These are phyloP conservation scores for Fistularia commersonii DNA, from an alignment of 2,797 vertebrate species.

Conservation along the genomic window DNA sequence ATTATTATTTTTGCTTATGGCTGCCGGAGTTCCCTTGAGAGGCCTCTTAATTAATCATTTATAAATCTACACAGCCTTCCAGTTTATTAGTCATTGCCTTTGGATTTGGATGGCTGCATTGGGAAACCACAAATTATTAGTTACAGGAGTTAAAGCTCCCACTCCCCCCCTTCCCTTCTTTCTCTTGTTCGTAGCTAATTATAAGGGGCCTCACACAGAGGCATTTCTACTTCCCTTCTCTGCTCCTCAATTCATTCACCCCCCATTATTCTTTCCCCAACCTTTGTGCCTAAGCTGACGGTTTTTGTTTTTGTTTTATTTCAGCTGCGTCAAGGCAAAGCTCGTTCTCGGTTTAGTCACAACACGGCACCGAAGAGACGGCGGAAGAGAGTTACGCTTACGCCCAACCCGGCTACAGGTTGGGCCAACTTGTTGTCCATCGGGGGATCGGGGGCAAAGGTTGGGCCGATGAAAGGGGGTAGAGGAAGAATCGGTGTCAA, in stretches of 20 bases:
- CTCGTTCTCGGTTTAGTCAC: slow-evolving; percentile 46
- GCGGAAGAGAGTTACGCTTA: slow-evolving; percentile 52
- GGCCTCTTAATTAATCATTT: slow-evolving; percentile 85
- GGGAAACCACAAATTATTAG: slow-evolving; percentile 84
- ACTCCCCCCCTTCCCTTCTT: slow-evolving; percentile 41
- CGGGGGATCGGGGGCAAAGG: no score
- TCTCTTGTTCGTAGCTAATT: slow-evolving; percentile 75
- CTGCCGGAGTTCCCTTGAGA: slow-evolving; percentile 75
- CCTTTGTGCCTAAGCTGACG: slow-evolving; percentile 62
- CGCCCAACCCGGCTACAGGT: slow-evolving; percentile 37
- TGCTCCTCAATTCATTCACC: slow-evolving; percentile 74
- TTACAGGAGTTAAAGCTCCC: slow-evolving; percentile 79
- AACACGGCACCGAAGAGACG: slow-evolving; percentile 54
- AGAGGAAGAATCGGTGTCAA: slow-evolving; percentile 48
- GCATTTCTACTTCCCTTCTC: slow-evolving; percentile 67
- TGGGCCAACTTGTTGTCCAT: no score
- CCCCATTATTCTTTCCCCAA: slow-evolving; percentile 71
- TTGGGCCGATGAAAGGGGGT: slow-evolving; percentile 2
- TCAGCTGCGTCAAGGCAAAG: slow-evolving; percentile 37
- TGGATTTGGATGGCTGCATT: slow-evolving; percentile 79
- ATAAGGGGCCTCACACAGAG: slow-evolving; percentile 74
- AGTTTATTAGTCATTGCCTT: slow-evolving; percentile 84
- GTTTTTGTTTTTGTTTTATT: slow-evolving; percentile 26
- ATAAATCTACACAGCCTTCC: slow-evolving; percentile 84
- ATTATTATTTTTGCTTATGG: slow-evolving; percentile 87